These are phyloP conservation scores for Erinaceus europaeus DNA, from an alignment of 2,113 vertebrate species.

Conservation along the genomic window DNA sequence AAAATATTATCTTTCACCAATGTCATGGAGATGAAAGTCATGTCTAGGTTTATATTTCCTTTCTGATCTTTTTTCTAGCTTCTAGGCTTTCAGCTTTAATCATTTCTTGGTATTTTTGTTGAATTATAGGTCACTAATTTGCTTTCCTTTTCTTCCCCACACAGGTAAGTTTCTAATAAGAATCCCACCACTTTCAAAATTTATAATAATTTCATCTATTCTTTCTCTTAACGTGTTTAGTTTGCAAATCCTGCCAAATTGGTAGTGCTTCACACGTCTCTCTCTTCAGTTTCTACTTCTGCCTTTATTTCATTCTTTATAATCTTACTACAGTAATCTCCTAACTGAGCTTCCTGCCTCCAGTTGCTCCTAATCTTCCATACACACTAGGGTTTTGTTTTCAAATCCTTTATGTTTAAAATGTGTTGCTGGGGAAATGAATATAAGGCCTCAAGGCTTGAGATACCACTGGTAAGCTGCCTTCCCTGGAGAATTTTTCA, in stretches of 20 bases:
- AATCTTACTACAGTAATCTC: constrained; percentile 62
- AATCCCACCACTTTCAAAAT: neutral
- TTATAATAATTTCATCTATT: neutral
- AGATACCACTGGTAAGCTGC: no score
- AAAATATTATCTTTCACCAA: no score
- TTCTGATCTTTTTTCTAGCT: neutral
- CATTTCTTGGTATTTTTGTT: neutral
- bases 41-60: neutral
- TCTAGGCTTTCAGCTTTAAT: neutral
- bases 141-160: neutral
- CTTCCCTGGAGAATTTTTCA: no score
- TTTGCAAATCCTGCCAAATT: constrained; percentile 31
- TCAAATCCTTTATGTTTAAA: constrained; percentile 64
- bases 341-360: constrained; percentile 37
- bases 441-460: no score
- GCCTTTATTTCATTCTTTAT: constrained; percentile 49
- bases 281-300: constrained; percentile 31
- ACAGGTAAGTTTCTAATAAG: neutral
- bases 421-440: no score
- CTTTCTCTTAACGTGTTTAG: neutral
- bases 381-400: constrained; percentile 44
- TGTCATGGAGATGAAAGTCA: neutral
- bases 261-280: neutral
- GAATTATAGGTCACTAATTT: neutral
- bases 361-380: constrained; percentile 53